Evolutionary conservation across 1,140 invertebrate genomes (phyloP), one percentile per base, ranked within the genome.

Genomic region (Rhyacophila brunnea): DNA sequence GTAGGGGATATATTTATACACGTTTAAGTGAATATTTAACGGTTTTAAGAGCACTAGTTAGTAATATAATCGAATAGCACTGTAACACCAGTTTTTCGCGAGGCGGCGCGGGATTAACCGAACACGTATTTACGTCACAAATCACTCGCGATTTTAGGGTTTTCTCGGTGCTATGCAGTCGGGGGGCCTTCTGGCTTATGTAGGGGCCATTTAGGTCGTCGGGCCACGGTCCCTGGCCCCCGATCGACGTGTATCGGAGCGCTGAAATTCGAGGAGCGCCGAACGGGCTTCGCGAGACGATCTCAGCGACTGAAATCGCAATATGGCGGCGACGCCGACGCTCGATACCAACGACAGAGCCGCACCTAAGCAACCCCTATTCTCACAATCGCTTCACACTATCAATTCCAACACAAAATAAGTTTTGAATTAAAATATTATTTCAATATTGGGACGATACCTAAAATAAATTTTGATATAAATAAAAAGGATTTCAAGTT

Each of bases 191-290:
- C 54, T 47, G 60, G 68, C 40, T 61, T 68, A 66, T 66, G 66
- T 65, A 72, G 74, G 75, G 56, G 28, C 23, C 45, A 18, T 11
- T 11, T 47, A n/a, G 45, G 23, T 18, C 45, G 45, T 5, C 14
- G 18, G 45, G 18, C 11, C 60, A 42, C 66, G 34, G 18, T 18
- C 17, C 60, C 62, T 53, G 47, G 44, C 38, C 11, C 47, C 56
- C 56, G 53, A 46, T 36, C 45, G 74, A 73, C 73, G 70, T 74
- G 72, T 74, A 67, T 73, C 71, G 68, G 68, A 70, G 75, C 74
- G 71, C 76, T 75, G 76, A 72, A 74, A 36, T 19, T 45, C 69
- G 74, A 36, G 36, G 61, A 51, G 51, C 11, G 23, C 35, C 36
- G 51, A 63, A 56, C 55, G 61, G 46, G 18, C 35, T 40, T 46